These are phyloP conservation scores for Haemorhous mexicanus DNA, from an alignment of 2,113 vertebrate genomes.

Conservation along the genomic window DNA sequence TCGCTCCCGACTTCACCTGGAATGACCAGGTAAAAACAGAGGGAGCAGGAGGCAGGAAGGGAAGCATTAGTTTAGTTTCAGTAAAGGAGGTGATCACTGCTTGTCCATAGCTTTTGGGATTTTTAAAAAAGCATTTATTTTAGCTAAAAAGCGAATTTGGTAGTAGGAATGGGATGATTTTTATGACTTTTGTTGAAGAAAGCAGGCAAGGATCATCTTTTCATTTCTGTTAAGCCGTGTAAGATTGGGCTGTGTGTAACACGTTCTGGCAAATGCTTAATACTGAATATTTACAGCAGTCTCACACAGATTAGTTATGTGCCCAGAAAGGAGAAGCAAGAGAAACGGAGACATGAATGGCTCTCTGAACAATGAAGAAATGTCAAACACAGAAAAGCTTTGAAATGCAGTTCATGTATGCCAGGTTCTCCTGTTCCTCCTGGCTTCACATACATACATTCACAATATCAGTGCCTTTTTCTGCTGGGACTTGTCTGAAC, in stretches of 20 bases:
- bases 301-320: background rate
- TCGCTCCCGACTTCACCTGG: constrained; percentile 92
- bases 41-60: rapidly evolving
- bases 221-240: background rate
- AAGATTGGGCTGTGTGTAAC: background rate
- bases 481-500: background rate
- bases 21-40: constrained; percentile 86
- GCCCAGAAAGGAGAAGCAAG: background rate
- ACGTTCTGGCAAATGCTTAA: background rate
- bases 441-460: background rate
- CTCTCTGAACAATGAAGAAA: background rate
- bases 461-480: background rate
- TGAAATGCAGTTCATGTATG: background rate
- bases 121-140: background rate
- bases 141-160: background rate
- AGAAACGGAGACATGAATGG: background rate
- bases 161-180: background rate
- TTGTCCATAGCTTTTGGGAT: background rate
- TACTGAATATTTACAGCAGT: background rate
- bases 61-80: background rate
- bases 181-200: background rate
- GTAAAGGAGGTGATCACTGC: background rate
- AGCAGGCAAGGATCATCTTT: background rate
- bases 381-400: background rate
- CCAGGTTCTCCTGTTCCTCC: background rate